Conservation (phyloP, 2,797 vertebrate genomes). For the Gobionotothen gibberifrons region DNA sequence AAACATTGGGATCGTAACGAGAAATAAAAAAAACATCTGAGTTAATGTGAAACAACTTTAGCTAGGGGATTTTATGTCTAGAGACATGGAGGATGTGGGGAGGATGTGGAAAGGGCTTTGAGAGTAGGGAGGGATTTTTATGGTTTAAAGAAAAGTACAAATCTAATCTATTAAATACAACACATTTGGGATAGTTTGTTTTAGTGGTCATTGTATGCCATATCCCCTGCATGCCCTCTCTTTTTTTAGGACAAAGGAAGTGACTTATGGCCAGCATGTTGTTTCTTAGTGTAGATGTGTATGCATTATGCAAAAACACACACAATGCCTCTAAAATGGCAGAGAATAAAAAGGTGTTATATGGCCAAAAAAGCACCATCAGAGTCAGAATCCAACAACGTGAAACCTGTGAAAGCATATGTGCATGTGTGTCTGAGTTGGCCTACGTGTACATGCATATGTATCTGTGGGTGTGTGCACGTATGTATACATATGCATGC, state of each 20-base stretch:
- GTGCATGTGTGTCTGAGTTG: conserved; percentile 37
- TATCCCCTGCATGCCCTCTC: background rate
- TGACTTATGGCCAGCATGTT: conserved; percentile 45
- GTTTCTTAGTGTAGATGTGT: background rate
- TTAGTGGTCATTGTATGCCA: conserved; percentile 43
- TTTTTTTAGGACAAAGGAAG: conserved; percentile 47
- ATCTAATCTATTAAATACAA: conserved; percentile 47
- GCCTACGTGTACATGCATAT: conserved; percentile 68
- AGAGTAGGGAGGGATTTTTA: background rate
- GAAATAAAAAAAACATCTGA: conserved; percentile 9
- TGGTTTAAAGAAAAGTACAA: conserved; percentile 43
- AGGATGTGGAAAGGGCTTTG: background rate
- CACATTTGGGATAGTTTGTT: conserved; percentile 51
- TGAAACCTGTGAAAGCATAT: conserved; percentile 53
- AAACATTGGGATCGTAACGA: conserved; percentile 28
- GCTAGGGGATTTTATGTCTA: conserved; percentile 38
- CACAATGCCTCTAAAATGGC: background rate
- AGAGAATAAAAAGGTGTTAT: background rate
- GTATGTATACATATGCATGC: conserved; percentile 77
- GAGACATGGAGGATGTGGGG: background rate
- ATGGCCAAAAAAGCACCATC: background rate
- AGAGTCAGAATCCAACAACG: conserved; percentile 8
- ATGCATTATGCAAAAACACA: background rate
- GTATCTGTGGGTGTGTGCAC: conserved; percentile 64
- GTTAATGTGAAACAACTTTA: conserved; percentile 56